Base-by-base conservation (phyloP, 2,113 vertebrate genomes). In the Collichthys lucidus region DNA sequence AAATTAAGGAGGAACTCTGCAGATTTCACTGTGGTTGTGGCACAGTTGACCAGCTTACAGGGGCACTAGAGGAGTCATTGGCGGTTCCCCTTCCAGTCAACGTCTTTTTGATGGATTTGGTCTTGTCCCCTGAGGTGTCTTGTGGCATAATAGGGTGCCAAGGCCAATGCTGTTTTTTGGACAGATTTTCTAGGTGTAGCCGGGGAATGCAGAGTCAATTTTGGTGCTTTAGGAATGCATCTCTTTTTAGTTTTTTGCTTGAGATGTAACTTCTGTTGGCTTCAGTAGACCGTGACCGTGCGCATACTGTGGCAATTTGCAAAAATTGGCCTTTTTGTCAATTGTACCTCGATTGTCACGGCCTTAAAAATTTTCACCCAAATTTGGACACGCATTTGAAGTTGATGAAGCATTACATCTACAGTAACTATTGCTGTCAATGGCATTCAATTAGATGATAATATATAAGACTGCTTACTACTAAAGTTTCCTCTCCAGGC, bases 401-500 rank as follows among this genome's bases (percentile, higher is more conserved):
- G 46, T 35, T 49, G 16, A 29, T 47, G 4, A 59, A 78, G 20
- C 20, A 19, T 35, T 66, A 17, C n/a, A 40, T 49, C 40, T 44
- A 5, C 26, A 66, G 22, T 44, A 42, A 59, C 24, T 22, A 47
- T 52, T 19, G 4, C 60, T 77, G 60, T 35, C 57, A 55, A 2
- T 67, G 31, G 44, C 49, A 29, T 64, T 29, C 47, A 61, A 52
- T 79, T 24, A 49, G 55, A 63, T 79, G 9, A 47, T 10, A 53
- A 59, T 20, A 20, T 71, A 61, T 66, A 26, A 42, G 19, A 44
- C 19, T 0, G n/a, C 7, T 22, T 47, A 35, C 17, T 49, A 29
- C 40, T 69, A 2, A 70, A 55, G 61, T 77, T 73, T 47, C 15
- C 15, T 60, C 24, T 70, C 19, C 66, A 47, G 46, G 57, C 42